Conservation (phyloP, 2,113 vertebrate genomes). For the Platycercus adscitus region DNA sequence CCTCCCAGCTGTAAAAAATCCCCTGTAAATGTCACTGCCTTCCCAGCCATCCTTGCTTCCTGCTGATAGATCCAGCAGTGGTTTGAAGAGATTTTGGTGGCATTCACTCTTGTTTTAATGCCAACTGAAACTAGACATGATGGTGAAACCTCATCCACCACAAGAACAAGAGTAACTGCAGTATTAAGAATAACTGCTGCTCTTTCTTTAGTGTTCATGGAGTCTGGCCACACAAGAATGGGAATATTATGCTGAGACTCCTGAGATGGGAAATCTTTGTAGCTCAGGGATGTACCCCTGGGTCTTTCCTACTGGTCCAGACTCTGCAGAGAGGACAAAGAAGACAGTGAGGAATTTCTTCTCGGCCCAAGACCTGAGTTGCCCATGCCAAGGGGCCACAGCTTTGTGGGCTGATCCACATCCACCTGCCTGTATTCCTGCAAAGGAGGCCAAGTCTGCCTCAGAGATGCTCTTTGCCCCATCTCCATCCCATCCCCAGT, state of each 20-base stretch:
- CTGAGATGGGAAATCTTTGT: background rate
- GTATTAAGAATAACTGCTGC: background rate
- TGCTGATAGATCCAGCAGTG: background rate
- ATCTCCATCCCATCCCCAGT: background rate
- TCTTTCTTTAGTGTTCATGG: background rate
- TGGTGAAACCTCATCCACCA: background rate
- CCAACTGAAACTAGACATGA: background rate
- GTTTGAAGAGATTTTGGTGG: background rate
- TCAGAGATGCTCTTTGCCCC: background rate
- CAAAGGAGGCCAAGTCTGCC: background rate
- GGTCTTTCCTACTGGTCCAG: background rate
- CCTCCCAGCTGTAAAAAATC: background rate
- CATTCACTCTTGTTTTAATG: background rate
- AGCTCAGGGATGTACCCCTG: background rate
- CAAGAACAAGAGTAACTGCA: background rate
- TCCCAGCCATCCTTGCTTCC: background rate
- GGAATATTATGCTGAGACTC: background rate
- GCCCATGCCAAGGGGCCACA: background rate
- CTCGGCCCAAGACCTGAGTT: background rate
- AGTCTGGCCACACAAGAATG: fast-evolving
- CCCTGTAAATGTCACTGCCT: background rate
- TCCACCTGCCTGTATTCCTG: background rate
- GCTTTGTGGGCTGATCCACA: background rate
- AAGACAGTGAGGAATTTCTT: background rate
- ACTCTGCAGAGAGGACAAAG: background rate